Base-by-base conservation (phyloP, 2,888 invertebrate species). In the Bhutanitis thaidina region DNA sequence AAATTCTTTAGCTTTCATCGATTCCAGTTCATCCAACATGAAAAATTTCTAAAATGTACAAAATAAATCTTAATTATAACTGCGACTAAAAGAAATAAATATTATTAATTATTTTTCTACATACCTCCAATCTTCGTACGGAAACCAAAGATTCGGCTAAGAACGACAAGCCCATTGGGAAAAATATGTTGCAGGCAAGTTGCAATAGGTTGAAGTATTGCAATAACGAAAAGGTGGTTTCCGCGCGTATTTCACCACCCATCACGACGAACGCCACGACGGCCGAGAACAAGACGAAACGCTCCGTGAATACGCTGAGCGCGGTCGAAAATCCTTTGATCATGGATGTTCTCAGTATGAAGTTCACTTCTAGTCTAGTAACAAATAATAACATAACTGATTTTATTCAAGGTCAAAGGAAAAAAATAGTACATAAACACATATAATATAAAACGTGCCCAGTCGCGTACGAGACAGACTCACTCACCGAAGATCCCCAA, bases 261-360 rank as follows among this genome's bases (percentile, higher is more conserved):
- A 92, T 70, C 5, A 95, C 77, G 27, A 95, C 93, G 63, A 93
- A 96, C 0, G 94, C 90, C 30, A 96, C 90, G 44, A 98, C 88
- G 1, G 96, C 95, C 39, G 95, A 90, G 72, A 93, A 96, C 10
- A 97, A 81, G 13, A 97, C 95, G 55, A 96, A 92, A 53, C 97
- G 93, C 66, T 96, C 95, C 0, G 96, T 95, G 68, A 96, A 97
- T 14, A 97, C 94, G 68, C 93, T 93, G 55, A 92, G 70, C 0
- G 93, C 92, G 29, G 91, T 81, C 5, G 92, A 92, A 60, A 93
- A 91, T 0, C 92, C 93, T 67, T 91, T 90, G 53, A 93, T 91
- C 80, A 93, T 93, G 0, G 94, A 93, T 5, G 93, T 93, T 49
- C 90, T 82, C 57, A 91, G 87, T 48, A 95, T 90, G 44, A 92